A percentile compares a stretch with the other conserved stretches of the same genome.
phyloP scores from a whole-genome alignment of 2,113 vertebrate species.

The Hassar affinis region DNA sequence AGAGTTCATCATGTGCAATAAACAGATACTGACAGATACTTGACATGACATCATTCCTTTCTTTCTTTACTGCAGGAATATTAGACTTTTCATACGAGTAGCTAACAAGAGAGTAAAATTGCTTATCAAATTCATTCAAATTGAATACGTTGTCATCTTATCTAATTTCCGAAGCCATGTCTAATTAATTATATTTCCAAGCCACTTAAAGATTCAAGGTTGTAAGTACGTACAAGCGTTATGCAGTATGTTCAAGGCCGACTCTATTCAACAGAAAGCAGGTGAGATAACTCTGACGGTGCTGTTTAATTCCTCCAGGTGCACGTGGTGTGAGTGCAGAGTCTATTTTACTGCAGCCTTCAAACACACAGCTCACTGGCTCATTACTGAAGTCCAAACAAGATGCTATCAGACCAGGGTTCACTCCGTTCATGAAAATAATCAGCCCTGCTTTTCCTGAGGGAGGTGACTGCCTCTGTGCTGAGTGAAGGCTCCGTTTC shows the following conservation, averaged over 20 bases:
- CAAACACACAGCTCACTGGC: neutral
- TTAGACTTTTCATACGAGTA: neutral
- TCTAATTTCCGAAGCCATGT: neutral
- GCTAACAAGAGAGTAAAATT: neutral
- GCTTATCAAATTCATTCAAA: neutral
- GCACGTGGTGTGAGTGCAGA: conserved; percentile 1
- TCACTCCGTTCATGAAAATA: conserved; percentile 19
- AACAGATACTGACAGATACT: neutral
- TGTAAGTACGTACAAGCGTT: neutral
- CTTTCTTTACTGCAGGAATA: neutral
- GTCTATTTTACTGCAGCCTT: neutral
- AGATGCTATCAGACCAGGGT: neutral
- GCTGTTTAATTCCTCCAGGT: neutral
- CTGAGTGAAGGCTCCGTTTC: conserved; percentile 3
- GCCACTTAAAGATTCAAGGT: neutral
- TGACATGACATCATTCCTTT: neutral
- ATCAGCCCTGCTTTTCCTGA: conserved; percentile 20
- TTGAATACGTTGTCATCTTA: neutral
- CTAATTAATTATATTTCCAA: neutral
- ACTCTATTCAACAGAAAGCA: neutral
- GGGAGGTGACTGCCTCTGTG: neutral
- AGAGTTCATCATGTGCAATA: too few relatives aligned
- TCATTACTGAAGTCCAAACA: conserved; percentile 17
- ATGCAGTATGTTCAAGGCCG: neutral
- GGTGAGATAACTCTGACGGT: neutral